phyloP scores from a whole-genome alignment of 30 jellyfish, hydroid and myxozoan genomes.

The Chrysaora quinquecirrha region DNA sequence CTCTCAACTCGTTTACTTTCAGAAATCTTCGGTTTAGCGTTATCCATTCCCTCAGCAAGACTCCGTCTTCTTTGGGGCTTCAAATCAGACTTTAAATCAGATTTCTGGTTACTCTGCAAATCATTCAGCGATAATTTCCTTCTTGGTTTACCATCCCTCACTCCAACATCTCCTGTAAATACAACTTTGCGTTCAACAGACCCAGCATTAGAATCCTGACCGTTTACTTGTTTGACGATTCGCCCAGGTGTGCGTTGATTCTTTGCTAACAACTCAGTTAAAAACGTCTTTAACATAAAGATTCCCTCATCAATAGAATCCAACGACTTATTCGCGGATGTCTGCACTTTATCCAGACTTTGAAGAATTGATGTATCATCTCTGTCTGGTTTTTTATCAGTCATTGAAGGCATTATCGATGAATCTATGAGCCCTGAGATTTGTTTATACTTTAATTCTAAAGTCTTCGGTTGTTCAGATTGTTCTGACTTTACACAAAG shows the following conservation, averaged over 20 bases:
- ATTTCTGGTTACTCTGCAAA: not conserved
- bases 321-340: slow-evolving; percentile 16
- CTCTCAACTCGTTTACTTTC: slow-evolving; percentile 33
- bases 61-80: slow-evolving; percentile 65
- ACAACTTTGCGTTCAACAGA: not conserved
- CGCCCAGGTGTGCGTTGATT: slow-evolving; percentile 3
- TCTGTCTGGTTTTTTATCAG: not conserved
- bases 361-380: slow-evolving; percentile 8
- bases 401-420: slow-evolving; percentile 38
- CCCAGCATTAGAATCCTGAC: not conserved
- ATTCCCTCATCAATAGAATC: slow-evolving; percentile 80
- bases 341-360: slow-evolving; percentile 28
- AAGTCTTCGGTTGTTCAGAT: not conserved
- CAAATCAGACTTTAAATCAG: slow-evolving; percentile 1
- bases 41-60: slow-evolving; percentile 56
- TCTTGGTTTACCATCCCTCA: slow-evolving; percentile 2
- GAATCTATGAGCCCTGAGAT: not conserved
- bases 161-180: not conserved
- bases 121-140: slow-evolving; percentile 47
- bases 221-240: not conserved
- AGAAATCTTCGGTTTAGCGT: not conserved
- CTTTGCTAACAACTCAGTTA: slow-evolving; percentile 35
- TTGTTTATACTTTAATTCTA: slow-evolving; percentile 31
- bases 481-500: slow-evolving; percentile 24
- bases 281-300: slow-evolving; percentile 43